Base-by-base conservation (phyloP, 2,888 invertebrate species). In the Tiphia femorata region DNA sequence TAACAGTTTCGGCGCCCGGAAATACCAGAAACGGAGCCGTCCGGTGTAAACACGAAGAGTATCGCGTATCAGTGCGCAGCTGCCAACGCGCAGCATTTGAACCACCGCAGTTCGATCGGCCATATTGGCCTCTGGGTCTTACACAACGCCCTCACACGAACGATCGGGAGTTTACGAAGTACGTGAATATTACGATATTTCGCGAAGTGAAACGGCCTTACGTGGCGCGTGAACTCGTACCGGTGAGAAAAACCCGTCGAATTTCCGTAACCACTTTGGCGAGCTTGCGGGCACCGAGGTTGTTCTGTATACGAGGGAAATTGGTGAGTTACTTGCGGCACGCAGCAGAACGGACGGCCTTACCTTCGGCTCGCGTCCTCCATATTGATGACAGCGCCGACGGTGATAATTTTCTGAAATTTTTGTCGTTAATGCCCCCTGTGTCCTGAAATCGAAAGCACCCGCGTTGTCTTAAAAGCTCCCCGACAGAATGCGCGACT, bases 361-460 rank as follows among this genome's bases (percentile, higher is more conserved):
- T 71, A 62, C 64, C 64, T 62, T 70, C 66, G n/a, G 61, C 64
- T 67, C 64, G 75, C 77, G 79, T 78, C 80, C 84, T 84, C 86
- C 86, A 86, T 86, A 85, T 87, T 88, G 88, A 88, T 87, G 87
- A 86, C 88, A 88, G 88, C 88, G 88, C 88, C 88, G 86, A 86
- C 88, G 84, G 88, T 88, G 88, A 88, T 88, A 87, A 88, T 87
- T 88, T 86, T 85, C 83, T 84, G 88, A 87, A 88, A 87, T 88
- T 88, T 88, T 87, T 86, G 86, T 86, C 85, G 86, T 84, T 85
- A 87, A 88, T 88, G 88, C 88, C 88, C 88, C 88, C 88, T 88
- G 85, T 85, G 84, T 86, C 85, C 83, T 84, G 65, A 86, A 76
- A 78, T 76, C 78, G 81, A 81, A 80, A 82, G 80, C 82, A 80